These are phyloP conservation scores for Caenorhabditis becei DNA, from an alignment of 2,888 invertebrate species.

Conservation along the genomic window DNA sequence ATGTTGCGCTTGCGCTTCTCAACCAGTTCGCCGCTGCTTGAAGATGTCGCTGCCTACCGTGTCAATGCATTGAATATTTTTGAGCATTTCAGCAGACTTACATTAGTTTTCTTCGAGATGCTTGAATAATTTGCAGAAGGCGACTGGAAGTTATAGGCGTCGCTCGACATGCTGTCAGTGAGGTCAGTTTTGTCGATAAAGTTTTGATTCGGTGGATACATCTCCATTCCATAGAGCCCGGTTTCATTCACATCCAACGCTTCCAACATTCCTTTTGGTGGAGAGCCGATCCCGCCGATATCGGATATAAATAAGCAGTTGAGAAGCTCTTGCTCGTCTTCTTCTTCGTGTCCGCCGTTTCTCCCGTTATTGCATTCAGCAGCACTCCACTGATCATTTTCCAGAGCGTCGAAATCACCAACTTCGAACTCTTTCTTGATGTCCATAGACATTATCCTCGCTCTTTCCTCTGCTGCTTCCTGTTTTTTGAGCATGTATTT, in stretches of 20 bases:
- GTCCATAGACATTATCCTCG: constrained; percentile 1
- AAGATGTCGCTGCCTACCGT: constrained; percentile 32
- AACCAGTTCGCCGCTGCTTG: constrained; percentile 27
- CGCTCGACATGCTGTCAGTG: not conserved
- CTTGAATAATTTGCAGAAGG: not conserved
- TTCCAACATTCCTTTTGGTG: constrained; percentile 64
- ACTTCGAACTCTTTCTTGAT: constrained; percentile 24
- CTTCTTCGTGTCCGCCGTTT: constrained; percentile 42
- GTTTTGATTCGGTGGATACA: constrained; percentile 35
- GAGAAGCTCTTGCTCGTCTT: constrained; percentile 57
- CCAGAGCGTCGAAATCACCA: constrained; percentile 3
- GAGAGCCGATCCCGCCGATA: constrained; percentile 32
- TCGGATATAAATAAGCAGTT: constrained; percentile 30
- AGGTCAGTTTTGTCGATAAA: not conserved
- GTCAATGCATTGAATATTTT: constrained; percentile 5
- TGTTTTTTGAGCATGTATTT: constrained; percentile 69
- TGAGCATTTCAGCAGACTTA: not conserved
- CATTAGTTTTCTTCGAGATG: not conserved
- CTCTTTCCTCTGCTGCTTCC: too few relatives aligned
- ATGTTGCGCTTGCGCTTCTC: constrained; percentile 61
- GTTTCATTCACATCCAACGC: constrained; percentile 46
- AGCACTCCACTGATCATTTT: not conserved
- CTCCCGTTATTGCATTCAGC: too few relatives aligned
- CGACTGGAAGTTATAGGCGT: not conserved
- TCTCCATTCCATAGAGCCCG: constrained; percentile 38